Evolutionary conservation across 2,888 invertebrate genomes (phyloP).

Genomic region (Hermaeophaga mercurialis): DNA sequence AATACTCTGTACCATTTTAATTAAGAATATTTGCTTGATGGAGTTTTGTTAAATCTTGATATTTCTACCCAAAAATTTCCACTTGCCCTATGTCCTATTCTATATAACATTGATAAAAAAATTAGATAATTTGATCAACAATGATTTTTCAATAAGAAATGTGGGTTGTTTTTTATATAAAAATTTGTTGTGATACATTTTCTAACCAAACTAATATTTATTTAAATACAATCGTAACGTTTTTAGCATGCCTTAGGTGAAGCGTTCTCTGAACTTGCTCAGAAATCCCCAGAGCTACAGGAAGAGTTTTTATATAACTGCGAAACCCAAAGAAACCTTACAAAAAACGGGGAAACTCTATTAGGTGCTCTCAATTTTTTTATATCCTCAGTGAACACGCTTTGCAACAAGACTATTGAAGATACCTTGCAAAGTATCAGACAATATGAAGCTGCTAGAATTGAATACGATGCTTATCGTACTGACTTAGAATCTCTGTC

Average conservation of each 20-base stretch:
- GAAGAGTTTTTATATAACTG: conserved; percentile 95
- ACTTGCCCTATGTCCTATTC: no score
- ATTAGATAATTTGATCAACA: no score
- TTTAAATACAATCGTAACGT: no score
- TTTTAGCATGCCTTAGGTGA: conserved; percentile 85
- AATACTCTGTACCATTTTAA: no score
- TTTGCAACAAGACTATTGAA: conserved; percentile 97
- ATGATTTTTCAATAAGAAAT: no score
- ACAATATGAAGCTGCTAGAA: conserved; percentile 77
- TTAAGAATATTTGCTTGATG: no score
- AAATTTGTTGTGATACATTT: no score
- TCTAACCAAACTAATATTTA: no score
- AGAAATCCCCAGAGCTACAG: conserved; percentile 94
- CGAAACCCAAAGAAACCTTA: conserved; percentile 91
- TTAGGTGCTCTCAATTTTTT: conserved; percentile 95
- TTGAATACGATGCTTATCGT: conserved; percentile 98
- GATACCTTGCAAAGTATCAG: conserved; percentile 84
- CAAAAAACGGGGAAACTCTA: conserved; percentile 91
- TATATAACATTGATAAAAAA: no score
- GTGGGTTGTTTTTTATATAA: no score
- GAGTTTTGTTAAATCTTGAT: no score
- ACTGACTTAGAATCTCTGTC: conserved; percentile 88
- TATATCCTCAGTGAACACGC: conserved; percentile 91
- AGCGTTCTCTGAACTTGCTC: conserved; percentile 92
- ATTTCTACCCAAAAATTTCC: no score